Base-by-base conservation (phyloP, 2,797 vertebrate species). In the Argya squamiceps region DNA sequence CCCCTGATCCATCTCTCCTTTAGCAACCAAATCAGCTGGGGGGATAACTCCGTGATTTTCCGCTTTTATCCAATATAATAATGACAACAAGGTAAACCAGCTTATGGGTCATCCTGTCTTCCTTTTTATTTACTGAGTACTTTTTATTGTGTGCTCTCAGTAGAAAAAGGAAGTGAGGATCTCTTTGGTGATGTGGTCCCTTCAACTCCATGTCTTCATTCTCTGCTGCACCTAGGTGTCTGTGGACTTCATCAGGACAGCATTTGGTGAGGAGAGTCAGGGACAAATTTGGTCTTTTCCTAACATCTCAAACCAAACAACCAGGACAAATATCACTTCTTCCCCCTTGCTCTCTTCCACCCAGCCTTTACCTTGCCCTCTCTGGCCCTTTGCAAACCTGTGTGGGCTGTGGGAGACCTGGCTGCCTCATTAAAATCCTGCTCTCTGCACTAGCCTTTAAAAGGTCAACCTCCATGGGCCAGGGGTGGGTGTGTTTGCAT, bases 251-350 rank as follows among this genome's bases (percentile, higher is more conserved):
- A 34, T 43, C 43, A 41, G 43, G 34, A 46, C 62, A 62, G 37
- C 17, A 7, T 0, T 0, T 8, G 15, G 8, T 32, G n/a, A 81
- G 44, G 39, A 73, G 21, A 49, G 39, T 21, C 1, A 0, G 27
- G 37, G 39, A n/a, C 10, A 53, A 36, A 63, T 46, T 17, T 60
- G 11, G 4, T 49, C 46, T 30, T 79, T 84, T 58, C 34, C 19
- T 41, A 65, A 19, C 37, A 71, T 87, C 41, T 78, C 26, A 71
- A 71, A 60, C 67, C 34, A 36, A 68, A 12, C 11, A 36, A 12
- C 18, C 60, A 30, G 64, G 26, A 55, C 53, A 78, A 88, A 53
- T 3, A 50, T 23, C 2, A 10, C 21, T 79, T 52, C 26, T 52
- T 67, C 15, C 19, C 44, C 44, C 8, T 59, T 67, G 18, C 23